Evolutionary conservation across 2,797 vertebrate genomes (phyloP).

Genomic region (Lagodon rhomboides): DNA sequence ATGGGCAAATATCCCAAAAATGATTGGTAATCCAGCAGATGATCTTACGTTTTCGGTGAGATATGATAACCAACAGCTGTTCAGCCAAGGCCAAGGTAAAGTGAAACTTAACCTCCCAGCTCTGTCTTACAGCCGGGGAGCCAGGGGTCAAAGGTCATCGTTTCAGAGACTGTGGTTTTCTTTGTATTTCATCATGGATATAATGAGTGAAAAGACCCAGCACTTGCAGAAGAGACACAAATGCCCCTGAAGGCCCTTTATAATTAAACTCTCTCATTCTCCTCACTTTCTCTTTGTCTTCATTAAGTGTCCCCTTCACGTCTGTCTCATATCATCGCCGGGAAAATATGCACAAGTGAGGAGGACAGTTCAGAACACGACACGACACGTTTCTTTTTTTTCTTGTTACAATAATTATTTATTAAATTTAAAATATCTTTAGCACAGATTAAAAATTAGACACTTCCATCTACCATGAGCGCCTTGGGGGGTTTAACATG

Average conservation of each 20-base stretch:
- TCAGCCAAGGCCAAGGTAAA: conserved; percentile 35
- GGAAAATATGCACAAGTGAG: background rate
- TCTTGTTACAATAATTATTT: conserved; percentile 91
- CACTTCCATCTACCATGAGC: conserved; percentile 86
- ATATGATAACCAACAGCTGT: background rate
- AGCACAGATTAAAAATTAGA: conserved; percentile 90
- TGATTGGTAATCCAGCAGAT: conserved; percentile 28
- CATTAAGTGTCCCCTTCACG: conserved; percentile 2
- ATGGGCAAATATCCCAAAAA: conserved; percentile 24
- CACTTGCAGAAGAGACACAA: conserved; percentile 45
- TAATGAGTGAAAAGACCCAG: conserved; percentile 26
- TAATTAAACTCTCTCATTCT: conserved; percentile 66
- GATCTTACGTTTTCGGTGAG: conserved; percentile 22
- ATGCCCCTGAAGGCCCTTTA: conserved; percentile 62
- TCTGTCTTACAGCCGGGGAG: conserved; percentile 27
- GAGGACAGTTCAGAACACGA: conserved; percentile 28
- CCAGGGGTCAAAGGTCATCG: conserved; percentile 66
- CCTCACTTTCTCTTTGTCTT: conserved; percentile 14
- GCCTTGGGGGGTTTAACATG: conserved; percentile 80
- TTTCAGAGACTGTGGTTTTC: conserved; percentile 67
- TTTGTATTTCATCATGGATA: conserved; percentile 69
- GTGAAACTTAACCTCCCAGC: conserved; percentile 34
- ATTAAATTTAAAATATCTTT: conserved; percentile 92
- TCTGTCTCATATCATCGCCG: background rate
- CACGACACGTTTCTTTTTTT: conserved; percentile 44